Evolutionary conservation across 2,888 invertebrate species (phyloP).

Genomic region (Halictus quadricinctus): DNA sequence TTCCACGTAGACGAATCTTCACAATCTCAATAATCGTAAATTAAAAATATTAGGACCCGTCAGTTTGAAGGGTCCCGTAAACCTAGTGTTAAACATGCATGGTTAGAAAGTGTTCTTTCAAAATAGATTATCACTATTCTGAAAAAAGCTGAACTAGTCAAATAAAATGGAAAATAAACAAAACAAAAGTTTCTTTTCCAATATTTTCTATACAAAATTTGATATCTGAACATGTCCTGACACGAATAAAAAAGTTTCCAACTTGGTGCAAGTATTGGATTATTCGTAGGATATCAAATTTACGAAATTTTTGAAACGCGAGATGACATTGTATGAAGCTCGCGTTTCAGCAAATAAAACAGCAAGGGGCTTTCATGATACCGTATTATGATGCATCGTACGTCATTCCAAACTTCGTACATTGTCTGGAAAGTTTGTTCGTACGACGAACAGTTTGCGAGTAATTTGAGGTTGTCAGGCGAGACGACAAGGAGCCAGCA

Average conservation of each 20-base stretch:
- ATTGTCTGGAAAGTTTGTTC: conserved; percentile 11
- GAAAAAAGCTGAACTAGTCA: neutral
- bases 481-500: conserved; percentile 20
- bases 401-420: neutral
- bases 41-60: no score
- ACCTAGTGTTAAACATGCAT: neutral
- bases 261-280: neutral
- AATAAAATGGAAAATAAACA: neutral
- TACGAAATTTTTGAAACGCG: neutral
- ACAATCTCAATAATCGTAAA: no score
- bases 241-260: neutral
- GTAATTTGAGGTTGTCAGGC: conserved; percentile 44
- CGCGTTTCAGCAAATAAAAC: neutral
- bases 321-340: neutral
- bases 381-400: conserved; percentile 8
- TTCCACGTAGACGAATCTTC: no score
- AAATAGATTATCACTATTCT: neutral
- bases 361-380: neutral
- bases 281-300: neutral
- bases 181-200: neutral
- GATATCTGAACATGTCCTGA: neutral
- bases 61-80: no score
- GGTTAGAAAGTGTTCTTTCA: neutral
- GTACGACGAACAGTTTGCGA: conserved; percentile 23
- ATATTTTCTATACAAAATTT: neutral